These are phyloP conservation scores for Panthera leo DNA, from an alignment of 2,113 vertebrate genomes.

Conservation along the genomic window DNA sequence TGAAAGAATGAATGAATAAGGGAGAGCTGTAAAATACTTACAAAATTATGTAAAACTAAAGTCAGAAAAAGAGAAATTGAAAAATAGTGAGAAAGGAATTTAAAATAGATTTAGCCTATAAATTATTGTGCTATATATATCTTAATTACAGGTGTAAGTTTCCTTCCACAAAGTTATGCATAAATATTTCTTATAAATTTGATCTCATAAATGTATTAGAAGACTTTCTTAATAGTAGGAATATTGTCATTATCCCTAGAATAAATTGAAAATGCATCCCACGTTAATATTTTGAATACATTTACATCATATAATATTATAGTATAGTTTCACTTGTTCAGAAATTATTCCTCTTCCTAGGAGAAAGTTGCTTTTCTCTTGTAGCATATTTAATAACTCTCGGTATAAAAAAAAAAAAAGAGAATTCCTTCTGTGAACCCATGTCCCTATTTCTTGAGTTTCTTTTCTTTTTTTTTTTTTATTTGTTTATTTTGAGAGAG, in stretches of 20 bases:
- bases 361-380: background rate
- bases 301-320: background rate
- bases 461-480: background rate
- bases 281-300: conserved; percentile 28
- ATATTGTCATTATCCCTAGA: background rate
- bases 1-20: background rate
- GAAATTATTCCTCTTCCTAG: background rate
- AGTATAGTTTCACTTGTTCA: background rate
- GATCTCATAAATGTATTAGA: background rate
- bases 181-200: background rate
- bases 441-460: background rate
- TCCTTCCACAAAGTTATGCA: background rate
- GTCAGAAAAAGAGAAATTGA: background rate
- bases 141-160: background rate
- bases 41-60: background rate
- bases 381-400: background rate
- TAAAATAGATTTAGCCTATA: background rate
- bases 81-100: background rate
- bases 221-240: background rate
- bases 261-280: background rate
- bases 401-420: background rate
- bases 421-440: background rate
- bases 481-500: too few relatives aligned
- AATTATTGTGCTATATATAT: background rate
- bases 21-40: background rate